These are phyloP conservation scores for Microcebus jonahi DNA, from an alignment of 2,113 vertebrate species.

Conservation along the genomic window DNA sequence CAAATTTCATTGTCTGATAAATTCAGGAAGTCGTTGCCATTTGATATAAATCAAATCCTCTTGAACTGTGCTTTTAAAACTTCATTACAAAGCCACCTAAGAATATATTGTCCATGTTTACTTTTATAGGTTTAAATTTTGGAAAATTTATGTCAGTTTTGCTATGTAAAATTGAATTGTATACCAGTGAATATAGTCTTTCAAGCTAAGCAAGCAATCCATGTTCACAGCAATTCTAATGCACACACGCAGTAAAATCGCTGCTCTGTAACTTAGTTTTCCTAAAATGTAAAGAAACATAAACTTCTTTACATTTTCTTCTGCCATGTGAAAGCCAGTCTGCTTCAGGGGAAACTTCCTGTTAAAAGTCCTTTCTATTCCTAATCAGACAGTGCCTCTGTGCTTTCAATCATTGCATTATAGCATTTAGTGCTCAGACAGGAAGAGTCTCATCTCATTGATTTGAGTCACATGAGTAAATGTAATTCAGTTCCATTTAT, in stretches of 20 bases:
- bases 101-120: background rate
- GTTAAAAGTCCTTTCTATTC: background rate
- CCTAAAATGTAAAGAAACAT: background rate
- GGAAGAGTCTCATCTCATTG: background rate
- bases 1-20: background rate
- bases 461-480: background rate
- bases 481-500: background rate
- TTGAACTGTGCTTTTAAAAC: background rate
- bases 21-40: background rate
- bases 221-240: background rate
- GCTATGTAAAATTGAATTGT: background rate
- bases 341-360: background rate
- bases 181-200: background rate
- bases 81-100: background rate
- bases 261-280: background rate
- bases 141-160: slow-evolving; percentile 18
- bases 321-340: background rate
- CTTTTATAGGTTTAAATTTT: background rate
- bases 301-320: background rate
- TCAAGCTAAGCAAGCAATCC: background rate
- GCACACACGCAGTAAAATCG: background rate
- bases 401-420: background rate
- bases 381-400: background rate
- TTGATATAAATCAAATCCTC: background rate
- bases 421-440: background rate